These are phyloP conservation scores for Edolisoma coerulescens DNA, from an alignment of 2,113 vertebrate species.

Conservation along the genomic window DNA sequence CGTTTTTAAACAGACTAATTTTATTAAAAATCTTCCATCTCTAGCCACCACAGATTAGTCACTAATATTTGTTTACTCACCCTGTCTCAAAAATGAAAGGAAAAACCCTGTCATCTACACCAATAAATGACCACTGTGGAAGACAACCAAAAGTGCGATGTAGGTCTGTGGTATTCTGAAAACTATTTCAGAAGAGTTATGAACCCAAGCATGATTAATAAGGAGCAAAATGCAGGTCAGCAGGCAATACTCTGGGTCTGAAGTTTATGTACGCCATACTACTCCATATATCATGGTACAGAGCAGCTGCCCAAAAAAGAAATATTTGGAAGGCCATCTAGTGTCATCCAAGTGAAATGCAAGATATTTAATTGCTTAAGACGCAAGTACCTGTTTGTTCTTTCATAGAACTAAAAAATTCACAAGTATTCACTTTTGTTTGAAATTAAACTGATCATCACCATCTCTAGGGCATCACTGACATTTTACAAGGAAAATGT, in stretches of 20 bases:
- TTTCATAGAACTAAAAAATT: not conserved
- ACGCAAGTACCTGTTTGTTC: not conserved
- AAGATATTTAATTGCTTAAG: not conserved
- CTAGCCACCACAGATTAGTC: not conserved
- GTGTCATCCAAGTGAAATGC: not conserved
- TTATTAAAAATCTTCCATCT: not conserved
- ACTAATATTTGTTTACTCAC: not conserved
- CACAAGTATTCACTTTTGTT: not conserved
- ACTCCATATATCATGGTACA: not conserved
- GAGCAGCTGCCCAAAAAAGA: not conserved
- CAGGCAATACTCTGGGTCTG: not conserved
- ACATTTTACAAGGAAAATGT: not conserved
- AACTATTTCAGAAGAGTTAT: not conserved
- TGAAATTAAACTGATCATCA: not conserved
- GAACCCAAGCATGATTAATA: not conserved
- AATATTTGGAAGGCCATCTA: constrained; percentile 27
- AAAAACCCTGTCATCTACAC: not conserved
- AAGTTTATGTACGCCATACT: not conserved
- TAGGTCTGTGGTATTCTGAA: not conserved
- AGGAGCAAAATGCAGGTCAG: not conserved
- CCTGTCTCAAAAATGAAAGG: not conserved
- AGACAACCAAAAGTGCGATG: not conserved
- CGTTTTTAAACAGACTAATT: not conserved
- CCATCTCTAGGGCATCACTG: not conserved
- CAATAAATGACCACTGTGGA: not conserved